phyloP scores from a whole-genome alignment of 2,797 vertebrate genomes.

The Premnoplex brunnescens region DNA sequence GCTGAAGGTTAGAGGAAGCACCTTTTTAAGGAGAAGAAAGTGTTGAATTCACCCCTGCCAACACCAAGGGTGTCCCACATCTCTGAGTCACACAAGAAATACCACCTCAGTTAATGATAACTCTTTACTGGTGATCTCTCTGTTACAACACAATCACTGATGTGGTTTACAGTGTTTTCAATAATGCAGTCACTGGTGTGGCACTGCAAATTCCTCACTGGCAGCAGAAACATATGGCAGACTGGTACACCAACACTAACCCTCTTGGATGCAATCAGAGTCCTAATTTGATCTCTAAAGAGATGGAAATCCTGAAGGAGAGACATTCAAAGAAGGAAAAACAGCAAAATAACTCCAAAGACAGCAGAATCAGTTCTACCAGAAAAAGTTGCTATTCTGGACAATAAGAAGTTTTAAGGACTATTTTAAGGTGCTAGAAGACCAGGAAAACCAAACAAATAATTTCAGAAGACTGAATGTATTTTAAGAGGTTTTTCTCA shows the following conservation, averaged over 20 bases:
- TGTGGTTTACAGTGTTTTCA: slow-evolving; percentile 89
- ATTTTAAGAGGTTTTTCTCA: not conserved
- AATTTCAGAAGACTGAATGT: slow-evolving; percentile 32
- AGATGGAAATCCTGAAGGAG: slow-evolving; percentile 88
- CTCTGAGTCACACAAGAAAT: slow-evolving; percentile 91
- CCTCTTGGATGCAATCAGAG: slow-evolving; percentile 90
- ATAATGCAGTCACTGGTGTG: slow-evolving; percentile 89
- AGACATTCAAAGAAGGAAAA: slow-evolving; percentile 91
- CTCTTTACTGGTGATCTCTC: slow-evolving; percentile 91
- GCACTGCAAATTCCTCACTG: slow-evolving; percentile 88
- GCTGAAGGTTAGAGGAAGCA: slow-evolving; percentile 90
- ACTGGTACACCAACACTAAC: slow-evolving; percentile 84
- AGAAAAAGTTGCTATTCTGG: slow-evolving; percentile 88
- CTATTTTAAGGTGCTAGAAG: slow-evolving; percentile 89
- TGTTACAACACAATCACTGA: slow-evolving; percentile 91
- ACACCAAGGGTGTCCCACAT: slow-evolving; percentile 88
- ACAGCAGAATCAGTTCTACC: slow-evolving; percentile 85
- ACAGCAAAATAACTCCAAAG: slow-evolving; percentile 84
- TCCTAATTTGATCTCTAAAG: slow-evolving; percentile 88
- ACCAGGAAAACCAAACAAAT: slow-evolving; percentile 92
- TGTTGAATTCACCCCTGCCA: slow-evolving; percentile 87
- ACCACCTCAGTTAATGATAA: slow-evolving; percentile 85
- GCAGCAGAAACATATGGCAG: slow-evolving; percentile 87
- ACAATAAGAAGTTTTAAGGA: slow-evolving; percentile 90
- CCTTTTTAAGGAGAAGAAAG: slow-evolving; percentile 91